Evolutionary conservation across 1,140 invertebrate species (phyloP).

Genomic region (Melitaea cinxia): DNA sequence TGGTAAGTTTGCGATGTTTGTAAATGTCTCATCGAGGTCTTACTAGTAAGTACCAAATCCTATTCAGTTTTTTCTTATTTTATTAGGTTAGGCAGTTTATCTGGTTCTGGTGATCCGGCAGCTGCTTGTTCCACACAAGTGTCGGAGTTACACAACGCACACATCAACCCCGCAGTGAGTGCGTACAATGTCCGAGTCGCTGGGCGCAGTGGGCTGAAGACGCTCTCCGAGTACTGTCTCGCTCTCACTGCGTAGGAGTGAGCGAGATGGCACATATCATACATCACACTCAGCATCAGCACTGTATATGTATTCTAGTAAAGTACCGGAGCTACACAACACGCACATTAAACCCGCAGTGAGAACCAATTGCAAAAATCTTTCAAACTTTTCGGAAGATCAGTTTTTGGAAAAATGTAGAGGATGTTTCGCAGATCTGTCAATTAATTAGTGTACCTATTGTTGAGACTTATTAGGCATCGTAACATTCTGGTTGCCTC

Average conservation of each 20-base stretch:
- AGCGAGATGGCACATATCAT: background rate
- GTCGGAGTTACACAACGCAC: constrained; percentile 64
- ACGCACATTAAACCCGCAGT: constrained; percentile 62
- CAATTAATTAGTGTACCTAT: too few species aligned
- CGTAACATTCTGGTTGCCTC: too few species aligned
- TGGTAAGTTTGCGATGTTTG: constrained; percentile 61
- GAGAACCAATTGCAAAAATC: too few species aligned
- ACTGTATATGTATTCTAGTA: background rate
- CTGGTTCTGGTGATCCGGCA: constrained; percentile 83
- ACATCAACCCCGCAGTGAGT: constrained; percentile 56
- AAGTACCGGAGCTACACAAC: constrained; percentile 67
- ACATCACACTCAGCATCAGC: background rate
- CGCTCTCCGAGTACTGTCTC: constrained; percentile 44
- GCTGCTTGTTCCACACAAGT: constrained; percentile 79
- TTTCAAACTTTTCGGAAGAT: too few species aligned
- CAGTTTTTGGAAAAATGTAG: too few species aligned
- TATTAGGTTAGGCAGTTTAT: constrained; percentile 58
- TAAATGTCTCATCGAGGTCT: background rate
- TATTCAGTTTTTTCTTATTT: background rate
- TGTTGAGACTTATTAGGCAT: too few species aligned
- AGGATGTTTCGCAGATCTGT: too few species aligned
- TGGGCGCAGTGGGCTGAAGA: constrained; percentile 35
- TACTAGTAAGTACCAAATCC: background rate
- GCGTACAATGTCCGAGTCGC: constrained; percentile 41
- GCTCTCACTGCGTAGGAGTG: constrained; percentile 19